Evolutionary conservation across 1,140 invertebrate species (phyloP).

Genomic region (Eurosta solidaginis): DNA sequence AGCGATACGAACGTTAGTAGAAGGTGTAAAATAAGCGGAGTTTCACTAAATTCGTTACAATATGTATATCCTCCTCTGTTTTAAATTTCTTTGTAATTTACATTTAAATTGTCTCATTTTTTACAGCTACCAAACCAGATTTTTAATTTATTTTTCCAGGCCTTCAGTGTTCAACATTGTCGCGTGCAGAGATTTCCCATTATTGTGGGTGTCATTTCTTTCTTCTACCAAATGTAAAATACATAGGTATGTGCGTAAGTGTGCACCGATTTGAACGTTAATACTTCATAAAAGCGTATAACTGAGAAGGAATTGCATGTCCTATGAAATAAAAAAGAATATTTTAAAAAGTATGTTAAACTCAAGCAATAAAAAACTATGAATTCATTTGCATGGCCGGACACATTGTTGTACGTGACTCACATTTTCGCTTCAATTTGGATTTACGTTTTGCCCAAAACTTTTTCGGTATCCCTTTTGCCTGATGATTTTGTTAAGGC

Average conservation of each 20-base stretch:
- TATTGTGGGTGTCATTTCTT: no score
- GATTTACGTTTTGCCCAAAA: not conserved
- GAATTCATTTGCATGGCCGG: slow-evolving; percentile 16
- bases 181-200: not conserved
- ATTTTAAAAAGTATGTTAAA: not conserved
- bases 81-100: slow-evolving; percentile 12
- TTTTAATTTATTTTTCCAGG: not conserved
- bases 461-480: not conserved
- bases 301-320: no score
- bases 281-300: no score
- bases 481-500: not conserved
- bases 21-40: no score
- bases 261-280: no score
- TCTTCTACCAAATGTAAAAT: no score
- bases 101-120: not conserved
- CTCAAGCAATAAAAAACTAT: not conserved
- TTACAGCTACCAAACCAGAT: not conserved
- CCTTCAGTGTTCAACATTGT: not conserved
- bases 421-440: slow-evolving; percentile 8
- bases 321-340: no score
- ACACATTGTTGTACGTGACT: slow-evolving; percentile 10
- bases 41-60: no score
- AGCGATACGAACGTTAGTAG: no score
- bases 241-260: no score
- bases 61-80: not conserved